Evolutionary conservation across 1,140 invertebrate species (phyloP), one percentile per base, ranked within the genome.

Genomic region (Pseudobourletiella spinata): DNA sequence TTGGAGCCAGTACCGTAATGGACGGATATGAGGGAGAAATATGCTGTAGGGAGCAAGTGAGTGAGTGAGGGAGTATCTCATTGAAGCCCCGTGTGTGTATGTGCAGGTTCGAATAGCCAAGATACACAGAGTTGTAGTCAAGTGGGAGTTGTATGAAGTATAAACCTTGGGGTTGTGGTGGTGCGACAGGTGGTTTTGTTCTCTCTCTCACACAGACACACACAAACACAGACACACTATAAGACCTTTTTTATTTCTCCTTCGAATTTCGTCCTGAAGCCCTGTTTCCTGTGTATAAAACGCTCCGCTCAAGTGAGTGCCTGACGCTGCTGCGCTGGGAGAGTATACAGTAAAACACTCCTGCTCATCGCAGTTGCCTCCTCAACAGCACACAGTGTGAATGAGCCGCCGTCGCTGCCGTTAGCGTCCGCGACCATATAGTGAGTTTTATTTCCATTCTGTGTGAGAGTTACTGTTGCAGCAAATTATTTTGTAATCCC

Each of bases 161-260:
- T 46, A 22, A 51, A 39, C 48, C 48, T 60, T 60, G 46, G 59
- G 59, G 51, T 61, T 61, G 59, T 48, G 56, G 54, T 60, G 59
- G 54, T 61, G 59, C 59, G 51, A 61, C 59, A 61, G 59, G 59
- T 61, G 59, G 59, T 60, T 60, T 60, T 60, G 30, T 60, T 51
- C 30, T 35, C 50, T 39, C 46, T 11, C 8, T 39, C 8, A n/a
- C 32, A n/a, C n/a, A n/a, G n/a, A n/a, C n/a, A n/a, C n/a, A n/a
- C n/a, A n/a, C n/a, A n/a, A n/a, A n/a, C n/a, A n/a, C n/a, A n/a
- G n/a, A n/a, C n/a, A n/a, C n/a, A n/a, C n/a, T n/a, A n/a, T n/a
- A n/a, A n/a, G 39, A 50, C 35, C 44, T 25, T 48, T 6, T 26
- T 61, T 61, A 61, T 61, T 61, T 52, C 28, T 61, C 8, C 35